Base-by-base conservation (phyloP, 2,113 vertebrate species). In the Hemichromis elongatus region DNA sequence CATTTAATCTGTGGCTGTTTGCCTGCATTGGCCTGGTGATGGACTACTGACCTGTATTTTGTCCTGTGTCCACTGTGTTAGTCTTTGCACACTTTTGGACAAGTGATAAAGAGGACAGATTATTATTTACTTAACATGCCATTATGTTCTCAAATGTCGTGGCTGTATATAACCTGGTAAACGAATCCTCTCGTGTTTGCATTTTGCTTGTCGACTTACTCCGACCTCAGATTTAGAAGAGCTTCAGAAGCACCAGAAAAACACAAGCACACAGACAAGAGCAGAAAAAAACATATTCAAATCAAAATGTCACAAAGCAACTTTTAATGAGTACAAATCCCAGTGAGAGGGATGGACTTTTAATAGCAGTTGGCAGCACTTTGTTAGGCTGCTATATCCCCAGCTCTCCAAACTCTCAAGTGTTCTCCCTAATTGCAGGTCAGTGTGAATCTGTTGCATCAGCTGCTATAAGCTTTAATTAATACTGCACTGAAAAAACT, bases 391-490 rank as follows among this genome's bases (percentile, higher is more conserved):
- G 83, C 33, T 80, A 54, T 14, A 90, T 85, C 82, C 75, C 85
- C 87, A 56, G 80, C 86, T 81, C 86, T 90, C 80, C 55, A 91
- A 88, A 89, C 89, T 86, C 89, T 84, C 78, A 91, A 92, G 90
- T 90, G 92, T 94, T 93, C 89, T 91, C 86, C 87, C 89, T 95
- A 95, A 95, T 94, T 94, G 94, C 88, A 91, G 95, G 94, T 95
- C 93, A 95, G 82, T 87, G 88, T 83, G 87, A 94, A 94, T 93
- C 79, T 92, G 90, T 89, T 83, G 91, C 81, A 80, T 95, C 94
- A 93, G 93, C 93, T 94, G 90, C 88, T 84, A 92, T 84, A 81
- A 87, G 88, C 86, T 89, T 92, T 94, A 93, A 95, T 94, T 95
- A 94, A 95, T 94, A 94, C 89, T 61, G 70, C 61, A 66, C 61